Conservation (phyloP, 2,888 invertebrate species). For the Monopis laevigella region DNA sequence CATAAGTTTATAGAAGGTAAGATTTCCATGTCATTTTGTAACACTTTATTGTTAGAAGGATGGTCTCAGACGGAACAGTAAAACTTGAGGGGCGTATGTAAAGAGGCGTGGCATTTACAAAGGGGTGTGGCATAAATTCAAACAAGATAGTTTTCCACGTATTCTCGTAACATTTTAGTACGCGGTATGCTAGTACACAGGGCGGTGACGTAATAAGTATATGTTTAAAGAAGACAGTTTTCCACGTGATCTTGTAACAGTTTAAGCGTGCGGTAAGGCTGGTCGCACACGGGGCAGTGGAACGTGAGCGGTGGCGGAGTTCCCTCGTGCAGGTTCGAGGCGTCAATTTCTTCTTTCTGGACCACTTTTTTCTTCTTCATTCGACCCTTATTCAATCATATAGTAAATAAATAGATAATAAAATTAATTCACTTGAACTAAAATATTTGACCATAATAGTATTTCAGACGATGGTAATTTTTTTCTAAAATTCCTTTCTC, state of each 20-base stretch:
- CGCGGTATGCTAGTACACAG: too few species aligned
- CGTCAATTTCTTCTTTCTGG: slow-evolving; percentile 15
- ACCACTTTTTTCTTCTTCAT: slow-evolving; percentile 29
- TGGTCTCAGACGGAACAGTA: too few species aligned
- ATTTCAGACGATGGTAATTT: too few species aligned
- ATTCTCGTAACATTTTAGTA: neutral
- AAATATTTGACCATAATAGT: too few species aligned
- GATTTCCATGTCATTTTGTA: too few species aligned
- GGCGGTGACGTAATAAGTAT: too few species aligned
- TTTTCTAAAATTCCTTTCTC: too few species aligned
- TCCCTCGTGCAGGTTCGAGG: slow-evolving; percentile 20
- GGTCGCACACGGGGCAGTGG: slow-evolving; percentile 68
- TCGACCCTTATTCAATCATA: neutral
- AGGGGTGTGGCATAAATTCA: too few species aligned
- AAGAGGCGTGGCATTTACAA: too few species aligned
- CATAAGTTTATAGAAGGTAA: too few species aligned
- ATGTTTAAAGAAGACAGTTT: slow-evolving; percentile 35
- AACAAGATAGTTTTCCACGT: neutral
- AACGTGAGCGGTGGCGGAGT: slow-evolving; percentile 53
- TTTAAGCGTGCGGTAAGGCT: slow-evolving; percentile 54
- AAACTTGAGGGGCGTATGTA: too few species aligned
- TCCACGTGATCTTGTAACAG: slow-evolving; percentile 68
- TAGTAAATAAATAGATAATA: neutral
- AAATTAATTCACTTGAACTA: neutral
- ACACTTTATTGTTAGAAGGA: too few species aligned